phyloP scores from a whole-genome alignment of 1,140 invertebrate genomes.

The Scaptomyza graminum region DNA sequence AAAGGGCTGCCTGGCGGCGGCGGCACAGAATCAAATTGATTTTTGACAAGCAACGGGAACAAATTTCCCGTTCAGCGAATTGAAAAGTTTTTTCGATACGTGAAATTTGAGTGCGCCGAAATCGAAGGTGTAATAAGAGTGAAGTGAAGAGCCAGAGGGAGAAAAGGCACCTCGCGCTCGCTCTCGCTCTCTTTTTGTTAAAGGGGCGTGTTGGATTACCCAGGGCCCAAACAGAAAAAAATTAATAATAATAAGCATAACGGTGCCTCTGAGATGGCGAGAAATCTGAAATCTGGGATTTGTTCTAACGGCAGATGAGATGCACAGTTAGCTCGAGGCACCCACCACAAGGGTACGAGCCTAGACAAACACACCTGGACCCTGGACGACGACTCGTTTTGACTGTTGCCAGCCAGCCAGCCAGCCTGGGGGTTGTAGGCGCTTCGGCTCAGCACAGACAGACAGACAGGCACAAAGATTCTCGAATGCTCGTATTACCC shows the following conservation, averaged over 20 bases:
- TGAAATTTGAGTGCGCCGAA: constrained; percentile 27
- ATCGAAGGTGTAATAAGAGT: neutral
- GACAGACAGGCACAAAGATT: neutral
- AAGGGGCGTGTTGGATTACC: constrained; percentile 71
- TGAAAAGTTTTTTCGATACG: neutral
- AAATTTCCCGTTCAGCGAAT: neutral
- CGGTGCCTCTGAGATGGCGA: constrained; percentile 34
- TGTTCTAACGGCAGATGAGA: constrained; percentile 59
- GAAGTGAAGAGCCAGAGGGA: neutral
- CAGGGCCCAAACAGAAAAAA: constrained; percentile 20
- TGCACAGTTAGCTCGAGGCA: constrained; percentile 48
- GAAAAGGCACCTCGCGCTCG: neutral
- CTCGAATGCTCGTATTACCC: constrained; percentile 31
- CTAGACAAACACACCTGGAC: constrained; percentile 64
- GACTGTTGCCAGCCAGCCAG: neutral
- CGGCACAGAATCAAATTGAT: constrained; percentile 40
- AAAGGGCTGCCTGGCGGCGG: constrained; percentile 14
- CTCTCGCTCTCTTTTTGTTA: neutral
- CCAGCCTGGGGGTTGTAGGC: constrained; percentile 33
- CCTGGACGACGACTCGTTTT: neutral
- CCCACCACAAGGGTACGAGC: constrained; percentile 61
- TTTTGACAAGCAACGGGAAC: constrained; percentile 60
- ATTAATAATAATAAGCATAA: constrained; percentile 72
- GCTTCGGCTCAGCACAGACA: constrained; percentile 17
- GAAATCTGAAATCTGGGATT: constrained; percentile 28